Evolutionary conservation across 2,113 vertebrate species (phyloP), one percentile per base, ranked within the genome.

Genomic region (Budorcas taxicolor): DNA sequence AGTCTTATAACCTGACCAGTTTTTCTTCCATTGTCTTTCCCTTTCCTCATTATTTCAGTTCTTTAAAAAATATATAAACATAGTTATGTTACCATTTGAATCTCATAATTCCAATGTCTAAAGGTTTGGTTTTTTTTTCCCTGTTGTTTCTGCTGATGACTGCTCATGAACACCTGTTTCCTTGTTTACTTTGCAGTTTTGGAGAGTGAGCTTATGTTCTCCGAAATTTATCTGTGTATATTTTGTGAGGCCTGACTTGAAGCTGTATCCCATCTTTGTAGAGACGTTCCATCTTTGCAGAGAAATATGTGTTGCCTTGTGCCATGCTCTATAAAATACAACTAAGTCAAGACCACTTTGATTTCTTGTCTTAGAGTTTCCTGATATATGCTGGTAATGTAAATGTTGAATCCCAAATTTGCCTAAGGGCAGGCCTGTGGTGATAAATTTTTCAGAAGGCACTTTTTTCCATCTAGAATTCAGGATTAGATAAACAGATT

Each of bases 401-500:
- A 97, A 94, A 97, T 96, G 90, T 82, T 9, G 36, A 97, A 85
- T 76, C 55, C 36, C 78, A 83, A 33, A 83, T 95, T 83, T 89
- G 55, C 97, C 87, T 60, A 17, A 87, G 57, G 81, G 25, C 55
- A 86, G 10, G 43, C 95, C 85, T 90, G 31, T 47, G 33, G 76
- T 87, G 81, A 86, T 95, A 60, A 90, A 95, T 95, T 91, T 97
- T 95, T 80, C 89, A 58, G 85, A 95, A 78, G 47, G 53, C 43
- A n/a, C 21, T 80, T 55, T 96, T 93, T 80, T 62, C 62, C 21
- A 17, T 87, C 57, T 91, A 91, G 86, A 91, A 91, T 95, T 96
- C 82, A 94, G 50, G 89, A 82, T 78, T 57, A 85, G 57, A 90
- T 86, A 95, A 97, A 96, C 74, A 96, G 93, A 86, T 92, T 87